Conservation (phyloP, 1,140 invertebrate species). For the Trichonephila clavata region DNA sequence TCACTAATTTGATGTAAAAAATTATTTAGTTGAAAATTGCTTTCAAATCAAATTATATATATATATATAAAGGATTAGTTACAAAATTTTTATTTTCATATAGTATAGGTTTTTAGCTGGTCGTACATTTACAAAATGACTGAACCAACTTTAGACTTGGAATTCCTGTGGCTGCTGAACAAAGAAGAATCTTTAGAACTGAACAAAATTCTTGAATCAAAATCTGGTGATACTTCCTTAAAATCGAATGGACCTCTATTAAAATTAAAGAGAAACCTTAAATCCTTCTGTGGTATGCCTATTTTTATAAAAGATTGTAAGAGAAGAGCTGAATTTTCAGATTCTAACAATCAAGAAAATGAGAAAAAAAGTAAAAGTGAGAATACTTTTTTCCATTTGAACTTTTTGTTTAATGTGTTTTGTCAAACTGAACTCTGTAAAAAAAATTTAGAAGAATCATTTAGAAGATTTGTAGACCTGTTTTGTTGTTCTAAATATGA, state of each 20-base stretch:
- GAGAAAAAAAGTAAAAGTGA: conserved; percentile 18
- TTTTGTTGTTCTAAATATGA: not conserved
- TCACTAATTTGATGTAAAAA: too few relatives aligned
- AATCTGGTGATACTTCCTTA: not conserved
- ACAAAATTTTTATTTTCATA: too few relatives aligned
- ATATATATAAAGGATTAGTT: too few relatives aligned
- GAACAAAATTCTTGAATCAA: not conserved
- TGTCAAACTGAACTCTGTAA: conserved; percentile 7
- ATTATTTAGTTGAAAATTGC: too few relatives aligned
- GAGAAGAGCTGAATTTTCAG: not conserved
- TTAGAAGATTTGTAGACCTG: conserved; percentile 37
- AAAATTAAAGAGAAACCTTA: conserved; percentile 13
- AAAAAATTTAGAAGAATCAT: not conserved
- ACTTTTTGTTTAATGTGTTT: conserved; percentile 28
- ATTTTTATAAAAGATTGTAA: conserved; percentile 43
- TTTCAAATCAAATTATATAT: too few relatives aligned
- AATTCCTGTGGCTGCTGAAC: conserved; percentile 53
- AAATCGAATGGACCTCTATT: conserved; percentile 34
- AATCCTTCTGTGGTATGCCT: not conserved
- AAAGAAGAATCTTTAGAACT: conserved; percentile 15
- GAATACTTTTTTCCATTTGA: conserved; percentile 21
- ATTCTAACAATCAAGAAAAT: conserved; percentile 15
- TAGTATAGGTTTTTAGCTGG: too few relatives aligned
- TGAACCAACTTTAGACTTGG: conserved; percentile 4
- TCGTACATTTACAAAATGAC: not conserved